Conservation (phyloP, 2,888 invertebrate genomes). For the Trachelus troglodyta region DNA sequence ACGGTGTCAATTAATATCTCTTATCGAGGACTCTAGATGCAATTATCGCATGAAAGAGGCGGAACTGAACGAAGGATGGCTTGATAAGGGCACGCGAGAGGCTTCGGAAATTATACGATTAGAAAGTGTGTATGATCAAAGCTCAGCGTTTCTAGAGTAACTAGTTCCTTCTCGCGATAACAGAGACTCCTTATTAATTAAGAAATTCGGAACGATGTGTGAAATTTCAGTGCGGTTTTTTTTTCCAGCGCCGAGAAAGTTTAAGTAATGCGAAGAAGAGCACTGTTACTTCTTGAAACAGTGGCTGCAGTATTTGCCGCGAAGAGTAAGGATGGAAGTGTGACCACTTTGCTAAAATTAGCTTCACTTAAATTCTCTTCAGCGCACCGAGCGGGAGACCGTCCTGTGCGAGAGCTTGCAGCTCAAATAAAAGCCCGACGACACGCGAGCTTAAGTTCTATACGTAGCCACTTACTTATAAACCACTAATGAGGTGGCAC, state of each 20-base stretch:
- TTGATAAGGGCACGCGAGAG: neutral
- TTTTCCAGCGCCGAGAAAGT: neutral
- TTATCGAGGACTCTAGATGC: neutral
- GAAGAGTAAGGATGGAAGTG: constrained; percentile 7
- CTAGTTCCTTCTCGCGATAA: neutral
- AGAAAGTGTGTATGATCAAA: neutral
- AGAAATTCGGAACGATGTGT: neutral
- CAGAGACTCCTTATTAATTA: neutral
- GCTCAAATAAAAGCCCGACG: constrained; percentile 13
- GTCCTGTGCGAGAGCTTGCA: neutral
- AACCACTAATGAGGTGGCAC: constrained; percentile 40
- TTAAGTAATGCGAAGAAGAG: neutral
- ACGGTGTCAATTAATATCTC: neutral
- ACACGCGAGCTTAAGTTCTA: constrained; percentile 34
- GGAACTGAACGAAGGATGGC: too few relatives aligned
- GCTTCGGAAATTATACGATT: neutral
- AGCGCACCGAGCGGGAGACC: constrained; percentile 13
- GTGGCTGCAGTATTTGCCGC: neutral
- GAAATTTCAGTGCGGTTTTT: neutral
- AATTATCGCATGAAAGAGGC: neutral
- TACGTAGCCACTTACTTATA: constrained; percentile 32
- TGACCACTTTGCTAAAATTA: constrained; percentile 41
- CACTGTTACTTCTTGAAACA: neutral
- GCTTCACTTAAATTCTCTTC: constrained; percentile 43
- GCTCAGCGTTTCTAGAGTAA: neutral